phyloP scores from a whole-genome alignment of 2,888 invertebrate genomes.

The Folsomia candida region DNA sequence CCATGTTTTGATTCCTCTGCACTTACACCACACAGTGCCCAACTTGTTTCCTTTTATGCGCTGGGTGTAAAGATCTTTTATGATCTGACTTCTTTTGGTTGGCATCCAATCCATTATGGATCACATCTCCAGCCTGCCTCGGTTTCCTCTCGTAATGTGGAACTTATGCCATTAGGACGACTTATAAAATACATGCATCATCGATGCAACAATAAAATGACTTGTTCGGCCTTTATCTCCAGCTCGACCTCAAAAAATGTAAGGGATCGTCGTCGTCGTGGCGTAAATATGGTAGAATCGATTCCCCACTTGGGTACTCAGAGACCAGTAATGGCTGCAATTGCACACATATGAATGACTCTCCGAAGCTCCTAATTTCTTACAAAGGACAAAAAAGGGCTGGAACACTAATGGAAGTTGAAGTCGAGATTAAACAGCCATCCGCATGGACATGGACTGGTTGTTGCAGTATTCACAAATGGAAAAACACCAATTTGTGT shows the following conservation, averaged over 20 bases:
- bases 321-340: no score
- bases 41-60: slow-evolving; percentile 2
- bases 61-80: not conserved
- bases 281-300: no score
- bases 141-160: no score
- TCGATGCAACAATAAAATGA: slow-evolving; percentile 15
- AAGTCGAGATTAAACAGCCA: not conserved
- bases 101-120: slow-evolving; percentile 4
- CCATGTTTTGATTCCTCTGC: not conserved
- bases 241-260: no score
- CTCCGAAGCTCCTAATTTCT: not conserved
- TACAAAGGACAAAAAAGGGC: not conserved
- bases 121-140: not conserved
- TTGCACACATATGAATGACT: no score
- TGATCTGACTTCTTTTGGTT: not conserved
- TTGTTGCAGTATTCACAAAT: not conserved
- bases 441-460: not conserved
- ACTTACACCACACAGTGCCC: not conserved
- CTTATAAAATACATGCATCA: slow-evolving; percentile 33
- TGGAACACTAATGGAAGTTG: not conserved
- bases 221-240: no score
- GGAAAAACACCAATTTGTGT: not conserved
- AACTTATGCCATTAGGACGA: slow-evolving; percentile 17
- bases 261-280: no score
- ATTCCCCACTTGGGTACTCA: no score